Evolutionary conservation across 2,113 vertebrate genomes (phyloP), one percentile per base, ranked within the genome.

Genomic region (Leucopsar rothschildi): DNA sequence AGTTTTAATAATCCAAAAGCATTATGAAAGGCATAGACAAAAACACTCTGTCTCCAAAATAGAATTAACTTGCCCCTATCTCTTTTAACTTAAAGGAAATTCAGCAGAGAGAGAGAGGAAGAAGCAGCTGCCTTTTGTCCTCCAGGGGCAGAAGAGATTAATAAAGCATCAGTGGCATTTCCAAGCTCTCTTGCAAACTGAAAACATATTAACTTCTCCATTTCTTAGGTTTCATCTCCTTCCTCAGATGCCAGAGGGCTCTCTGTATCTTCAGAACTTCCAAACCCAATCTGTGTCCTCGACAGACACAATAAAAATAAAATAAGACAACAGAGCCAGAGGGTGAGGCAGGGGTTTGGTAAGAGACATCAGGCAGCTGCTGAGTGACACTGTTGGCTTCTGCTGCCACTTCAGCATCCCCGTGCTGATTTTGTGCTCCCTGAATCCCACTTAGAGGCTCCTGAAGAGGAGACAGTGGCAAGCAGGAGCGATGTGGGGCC

Each of bases 81-180:
- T 56, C n/a, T 77, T 89, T 88, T 83, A 91, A 86, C 87, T 92
- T 93, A 66, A 73, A 91, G 83, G 73, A 50, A 91, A 82, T 69
- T 47, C 59, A 39, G 68, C 23, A 8, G 5, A n/a, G 64, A 70
- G 64, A 70, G 49, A 81, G 69, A 91, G 81, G 59, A 71, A 92
- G 76, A 83, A 85, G 75, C 92, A 90, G 69, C 82, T 82, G 78
- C 78, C 61, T 72, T 73, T 49, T 91, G 69, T 82, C 82, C 91
- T 96, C 78, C 50, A 45, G 59, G 87, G 73, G 63, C 17, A 91
- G 75, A 87, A 77, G 76, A 75, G 75, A 72, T 78, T 63, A 90
- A 86, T 79, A 93, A 95, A 96, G 92, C 83, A 78, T 69, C 83
- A 28, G 59, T 88, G 82, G 86, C 64, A 60, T 93, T 95, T 93